Percentiles rank a stretch among this genome's conserved stretches.
These are phyloP conservation scores for Lepidocyrtoides sp. DNA, from an alignment of 2,888 invertebrate species.

Conservation along the genomic window DNA sequence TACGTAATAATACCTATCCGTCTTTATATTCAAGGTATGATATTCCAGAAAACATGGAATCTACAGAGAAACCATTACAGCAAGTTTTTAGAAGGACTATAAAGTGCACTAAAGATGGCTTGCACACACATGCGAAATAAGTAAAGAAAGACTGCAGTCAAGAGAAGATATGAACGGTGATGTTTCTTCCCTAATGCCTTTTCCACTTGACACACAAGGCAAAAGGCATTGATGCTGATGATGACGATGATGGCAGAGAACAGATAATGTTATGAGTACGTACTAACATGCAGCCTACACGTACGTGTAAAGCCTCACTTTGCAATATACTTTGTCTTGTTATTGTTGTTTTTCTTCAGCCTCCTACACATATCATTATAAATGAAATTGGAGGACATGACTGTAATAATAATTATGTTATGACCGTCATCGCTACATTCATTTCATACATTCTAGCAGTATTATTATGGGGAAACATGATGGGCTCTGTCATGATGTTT, in stretches of 20 bases:
- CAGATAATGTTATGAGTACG: background rate
- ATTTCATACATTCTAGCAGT: background rate
- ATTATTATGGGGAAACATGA: background rate
- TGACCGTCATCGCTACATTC: background rate
- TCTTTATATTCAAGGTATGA: too few relatives aligned
- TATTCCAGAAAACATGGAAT: too few relatives aligned
- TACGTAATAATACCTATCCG: background rate
- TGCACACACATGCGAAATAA: background rate
- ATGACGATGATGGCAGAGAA: background rate
- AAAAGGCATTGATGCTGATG: background rate
- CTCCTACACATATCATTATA: conserved; percentile 11
- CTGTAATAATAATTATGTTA: conserved; percentile 40
- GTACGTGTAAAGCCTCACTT: background rate
- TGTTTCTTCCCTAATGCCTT: conserved; percentile 6
- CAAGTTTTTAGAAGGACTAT: background rate
- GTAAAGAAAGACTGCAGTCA: background rate
- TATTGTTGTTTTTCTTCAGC: background rate
- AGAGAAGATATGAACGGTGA: background rate
- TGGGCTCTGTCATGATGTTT: conserved; percentile 27
- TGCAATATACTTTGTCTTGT: background rate
- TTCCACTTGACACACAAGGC: background rate
- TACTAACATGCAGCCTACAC: background rate
- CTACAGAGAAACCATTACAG: background rate
- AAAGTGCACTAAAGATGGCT: conserved; percentile 25
- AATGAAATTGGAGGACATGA: conserved; percentile 27